These are phyloP conservation scores for Rhabdornis inornatus DNA, from an alignment of 2,113 vertebrate species.

Conservation along the genomic window DNA sequence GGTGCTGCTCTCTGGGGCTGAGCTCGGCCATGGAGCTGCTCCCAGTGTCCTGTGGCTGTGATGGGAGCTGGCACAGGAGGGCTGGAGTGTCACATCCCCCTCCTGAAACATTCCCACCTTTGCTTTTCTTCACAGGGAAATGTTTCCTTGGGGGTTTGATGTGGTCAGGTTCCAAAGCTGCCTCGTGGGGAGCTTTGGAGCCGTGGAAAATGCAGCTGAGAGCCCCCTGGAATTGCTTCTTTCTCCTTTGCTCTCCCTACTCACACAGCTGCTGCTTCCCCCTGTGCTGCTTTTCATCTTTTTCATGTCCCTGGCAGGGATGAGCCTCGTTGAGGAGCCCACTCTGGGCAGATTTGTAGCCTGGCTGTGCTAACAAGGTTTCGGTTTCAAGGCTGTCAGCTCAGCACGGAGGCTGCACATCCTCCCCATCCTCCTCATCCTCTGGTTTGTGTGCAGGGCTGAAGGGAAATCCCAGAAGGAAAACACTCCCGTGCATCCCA, in stretches of 20 bases:
- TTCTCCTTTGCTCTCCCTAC: not conserved
- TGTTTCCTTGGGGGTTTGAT: fast-evolving
- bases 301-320: not conserved
- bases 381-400: not conserved
- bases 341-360: not conserved
- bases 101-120: fast-evolving
- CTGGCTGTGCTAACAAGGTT: not conserved
- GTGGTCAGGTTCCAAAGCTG: not conserved
- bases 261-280: not conserved
- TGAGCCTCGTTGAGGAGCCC: not conserved
- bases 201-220: not conserved
- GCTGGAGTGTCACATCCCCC: not conserved
- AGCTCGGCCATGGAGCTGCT: fast-evolving
- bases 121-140: not conserved
- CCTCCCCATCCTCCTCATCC: not conserved
- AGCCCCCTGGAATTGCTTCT: not conserved
- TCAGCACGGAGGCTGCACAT: not conserved
- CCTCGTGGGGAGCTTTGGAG: not conserved
- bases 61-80: not conserved
- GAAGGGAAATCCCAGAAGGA: not conserved
- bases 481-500: not conserved
- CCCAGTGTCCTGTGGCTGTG: not conserved
- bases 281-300: not conserved
- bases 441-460: not conserved
- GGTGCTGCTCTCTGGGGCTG: fast-evolving